Evolutionary conservation across 2,113 vertebrate genomes (phyloP).

Genomic region (Scortum barcoo): DNA sequence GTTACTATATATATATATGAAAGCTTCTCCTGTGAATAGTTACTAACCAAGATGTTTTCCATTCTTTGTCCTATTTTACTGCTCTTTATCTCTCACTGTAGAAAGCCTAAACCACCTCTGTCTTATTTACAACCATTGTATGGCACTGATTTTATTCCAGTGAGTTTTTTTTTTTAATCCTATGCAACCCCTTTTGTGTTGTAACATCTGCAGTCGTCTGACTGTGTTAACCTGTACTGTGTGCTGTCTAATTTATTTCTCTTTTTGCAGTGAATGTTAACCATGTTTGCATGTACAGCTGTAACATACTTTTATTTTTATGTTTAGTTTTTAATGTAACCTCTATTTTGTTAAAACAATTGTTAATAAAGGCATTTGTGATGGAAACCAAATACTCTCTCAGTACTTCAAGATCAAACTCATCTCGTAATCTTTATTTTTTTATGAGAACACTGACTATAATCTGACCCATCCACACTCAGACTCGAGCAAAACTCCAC

Average conservation of each 20-base stretch:
- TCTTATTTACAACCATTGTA: conserved; percentile 42
- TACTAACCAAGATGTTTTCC: conserved; percentile 51
- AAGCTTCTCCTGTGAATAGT: conserved; percentile 57
- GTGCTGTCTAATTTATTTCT: conserved; percentile 15
- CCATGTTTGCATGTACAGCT: conserved; percentile 71
- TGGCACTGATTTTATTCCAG: conserved; percentile 12
- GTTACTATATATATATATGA: conserved; percentile 12
- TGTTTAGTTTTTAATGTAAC: conserved; percentile 73
- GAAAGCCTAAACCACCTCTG: conserved; percentile 30
- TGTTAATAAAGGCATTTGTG: conserved; percentile 81
- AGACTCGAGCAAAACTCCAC: not conserved
- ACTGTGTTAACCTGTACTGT: conserved; percentile 49
- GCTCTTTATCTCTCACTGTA: conserved; percentile 46
- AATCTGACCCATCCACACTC: not conserved
- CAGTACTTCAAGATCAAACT: not conserved
- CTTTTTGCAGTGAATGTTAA: conserved; percentile 52
- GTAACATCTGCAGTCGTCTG: conserved; percentile 37
- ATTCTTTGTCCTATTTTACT: conserved; percentile 28
- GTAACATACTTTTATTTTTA: conserved; percentile 56
- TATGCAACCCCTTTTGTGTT: conserved; percentile 68
- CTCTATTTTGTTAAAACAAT: conserved; percentile 76
- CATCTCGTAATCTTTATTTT: not conserved
- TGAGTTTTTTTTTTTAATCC: conserved; percentile 47
- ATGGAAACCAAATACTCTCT: conserved; percentile 46
- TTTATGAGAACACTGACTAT: not conserved